Evolutionary conservation across 1,140 invertebrate genomes (phyloP).

Genomic region (Paracyclopina nana): DNA sequence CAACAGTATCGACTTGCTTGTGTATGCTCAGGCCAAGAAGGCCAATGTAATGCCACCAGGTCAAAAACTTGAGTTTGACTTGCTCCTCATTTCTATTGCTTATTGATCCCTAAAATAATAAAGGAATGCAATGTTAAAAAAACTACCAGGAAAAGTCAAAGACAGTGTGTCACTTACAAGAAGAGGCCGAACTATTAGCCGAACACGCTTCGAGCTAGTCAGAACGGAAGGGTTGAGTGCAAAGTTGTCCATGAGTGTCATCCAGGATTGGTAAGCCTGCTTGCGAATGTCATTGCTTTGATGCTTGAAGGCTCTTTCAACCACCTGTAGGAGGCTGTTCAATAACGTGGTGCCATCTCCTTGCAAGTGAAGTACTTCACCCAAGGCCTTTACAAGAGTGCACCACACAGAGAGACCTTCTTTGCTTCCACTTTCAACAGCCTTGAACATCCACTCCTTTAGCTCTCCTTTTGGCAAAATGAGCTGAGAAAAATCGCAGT

Average conservation of each 20-base stretch:
- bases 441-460: no score
- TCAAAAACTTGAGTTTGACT: not conserved
- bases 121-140: not conserved
- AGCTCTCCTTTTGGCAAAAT: no score
- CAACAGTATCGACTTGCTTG: not conserved
- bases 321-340: not conserved
- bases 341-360: not conserved
- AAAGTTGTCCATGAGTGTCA: slow-evolving; percentile 5
- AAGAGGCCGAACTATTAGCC: slow-evolving; percentile 6
- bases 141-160: no score
- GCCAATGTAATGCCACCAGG: not conserved
- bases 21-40: not conserved
- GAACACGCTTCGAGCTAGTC: not conserved
- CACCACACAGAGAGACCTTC: not conserved
- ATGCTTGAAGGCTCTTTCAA: not conserved
- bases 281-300: not conserved
- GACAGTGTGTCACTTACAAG: no score
- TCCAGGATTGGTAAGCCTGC: not conserved
- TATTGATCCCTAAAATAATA: not conserved
- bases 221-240: not conserved
- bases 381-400: not conserved
- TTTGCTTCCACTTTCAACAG: no score
- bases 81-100: not conserved
- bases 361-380: not conserved
- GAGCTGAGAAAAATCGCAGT: no score